Base-by-base conservation (phyloP, 1,140 invertebrate species). In the Calephelis virginiensis region DNA sequence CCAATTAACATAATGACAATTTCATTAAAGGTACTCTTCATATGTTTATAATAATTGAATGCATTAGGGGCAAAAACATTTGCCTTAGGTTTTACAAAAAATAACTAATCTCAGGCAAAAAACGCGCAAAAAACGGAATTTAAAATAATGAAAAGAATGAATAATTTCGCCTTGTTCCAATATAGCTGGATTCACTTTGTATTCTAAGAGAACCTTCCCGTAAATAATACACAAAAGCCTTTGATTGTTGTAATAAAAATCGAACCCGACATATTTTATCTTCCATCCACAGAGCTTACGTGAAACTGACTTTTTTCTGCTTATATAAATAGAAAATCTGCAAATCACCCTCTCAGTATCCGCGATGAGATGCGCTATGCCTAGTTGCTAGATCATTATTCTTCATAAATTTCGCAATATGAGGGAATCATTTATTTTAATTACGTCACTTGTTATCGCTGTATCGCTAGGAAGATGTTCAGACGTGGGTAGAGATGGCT, bases 401-500 rank as follows among this genome's bases (percentile, higher is more conserved):
- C 72, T 82, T 76, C 74, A 80, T 80, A 77, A 69, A 66, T 43
- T 43, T 68, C 46, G 48, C 63, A 85, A 77, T 74, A 89, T 89
- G 86, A 75, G 77, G 69, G 76, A 85, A 56, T 77, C 76, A 78
- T 81, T 83, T 69, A 72, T 89, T 72, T 82, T 80, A 74, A 80
- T 86, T 73, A 70, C 86, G 17, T 75, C 74, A 61, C 66, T 88
- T 13, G 75, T 70, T n/a, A 66, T 81, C 48, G 66, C 74, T 17
- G 45, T 14, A 43, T 11, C 50, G 37, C 13, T 53, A 1, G 70
- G 65, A 17, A 71, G 72, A 73, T 74, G 76, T 43, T 71, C 77
- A 7, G 82, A 89, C 53, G 61, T 82, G 48, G 81, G 83, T 17
- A 83, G 79, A 65, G 85, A 87, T 53, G 84, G 84, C 61, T 85